Percentiles rank a stretch among this genome's conserved stretches.
These are phyloP conservation scores for Galeopsomyia nigrocyanea DNA, from an alignment of 2,888 invertebrate genomes.

Conservation along the genomic window DNA sequence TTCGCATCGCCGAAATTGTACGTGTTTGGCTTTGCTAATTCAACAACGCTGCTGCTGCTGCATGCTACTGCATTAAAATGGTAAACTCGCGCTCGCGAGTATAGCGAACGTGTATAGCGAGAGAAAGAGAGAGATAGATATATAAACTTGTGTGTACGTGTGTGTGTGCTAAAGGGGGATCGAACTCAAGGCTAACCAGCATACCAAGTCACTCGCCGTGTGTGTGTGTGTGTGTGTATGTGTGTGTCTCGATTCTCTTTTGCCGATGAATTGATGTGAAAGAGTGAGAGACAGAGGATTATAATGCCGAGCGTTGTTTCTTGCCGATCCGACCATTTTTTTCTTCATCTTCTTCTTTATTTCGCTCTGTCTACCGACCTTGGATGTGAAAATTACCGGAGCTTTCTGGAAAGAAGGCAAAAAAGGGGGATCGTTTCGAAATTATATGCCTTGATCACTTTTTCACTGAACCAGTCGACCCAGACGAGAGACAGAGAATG, in stretches of 20 bases:
- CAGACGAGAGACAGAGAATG: neutral
- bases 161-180: conserved; percentile 54
- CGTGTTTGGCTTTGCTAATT: neutral
- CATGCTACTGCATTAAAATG: neutral
- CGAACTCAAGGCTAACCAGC: conserved; percentile 67
- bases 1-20: neutral
- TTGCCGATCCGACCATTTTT: neutral
- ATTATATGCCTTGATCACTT: no score
- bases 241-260: conserved; percentile 2
- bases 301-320: neutral
- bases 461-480: no score
- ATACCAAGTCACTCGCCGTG: conserved; percentile 42
- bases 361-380: no score
- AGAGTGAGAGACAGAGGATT: conserved; percentile 21
- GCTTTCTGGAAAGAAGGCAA: no score
- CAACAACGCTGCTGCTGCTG: no score
- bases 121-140: conserved; percentile 11
- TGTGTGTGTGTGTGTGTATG: conserved; percentile 1
- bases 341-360: no score
- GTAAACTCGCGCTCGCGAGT: no score
- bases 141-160: conserved; percentile 16
- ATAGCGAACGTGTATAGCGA: neutral
- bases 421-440: no score
- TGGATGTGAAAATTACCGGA: conserved; percentile 3
- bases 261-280: neutral